Evolutionary conservation across 2,888 invertebrate genomes (phyloP).

Genomic region (Cheilosia pagana): DNA sequence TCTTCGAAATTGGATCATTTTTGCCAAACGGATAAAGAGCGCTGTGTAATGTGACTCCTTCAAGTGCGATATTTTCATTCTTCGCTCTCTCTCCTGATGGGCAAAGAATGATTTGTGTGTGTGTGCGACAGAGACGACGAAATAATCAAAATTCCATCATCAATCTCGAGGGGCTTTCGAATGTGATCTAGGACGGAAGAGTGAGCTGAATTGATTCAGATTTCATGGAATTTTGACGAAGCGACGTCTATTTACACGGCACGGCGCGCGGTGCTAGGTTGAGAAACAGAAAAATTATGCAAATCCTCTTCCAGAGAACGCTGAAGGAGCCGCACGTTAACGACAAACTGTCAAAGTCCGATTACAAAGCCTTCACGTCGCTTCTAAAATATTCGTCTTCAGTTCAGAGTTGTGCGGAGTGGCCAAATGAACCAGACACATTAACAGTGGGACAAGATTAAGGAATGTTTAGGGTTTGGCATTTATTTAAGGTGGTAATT

Average conservation of each 20-base stretch:
- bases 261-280: conserved; percentile 15
- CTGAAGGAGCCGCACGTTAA: conserved; percentile 19
- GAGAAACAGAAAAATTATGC: neutral
- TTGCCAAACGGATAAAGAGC: conserved; percentile 57
- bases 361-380: conserved; percentile 53
- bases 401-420: conserved; percentile 13
- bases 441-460: neutral
- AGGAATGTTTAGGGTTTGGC: too few species aligned
- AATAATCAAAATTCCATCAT: conserved; percentile 71
- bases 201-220: conserved; percentile 70
- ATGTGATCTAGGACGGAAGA: conserved; percentile 48
- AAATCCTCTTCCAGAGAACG: neutral
- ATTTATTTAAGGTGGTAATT: too few species aligned
- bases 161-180: conserved; percentile 56
- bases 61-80: conserved; percentile 62
- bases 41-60: conserved; percentile 68
- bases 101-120: conserved; percentile 28
- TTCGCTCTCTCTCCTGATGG: conserved; percentile 4
- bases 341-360: conserved; percentile 40
- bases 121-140: neutral
- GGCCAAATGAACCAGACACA: conserved; percentile 21
- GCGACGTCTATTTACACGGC: conserved; percentile 69
- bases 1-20: conserved; percentile 67
- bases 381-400: conserved; percentile 49
- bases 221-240: conserved; percentile 68